Percentiles rank a stretch among this genome's conserved stretches.
These are phyloP conservation scores for Tetragonula carbonaria DNA, from an alignment of 2,888 invertebrate genomes.

Conservation along the genomic window DNA sequence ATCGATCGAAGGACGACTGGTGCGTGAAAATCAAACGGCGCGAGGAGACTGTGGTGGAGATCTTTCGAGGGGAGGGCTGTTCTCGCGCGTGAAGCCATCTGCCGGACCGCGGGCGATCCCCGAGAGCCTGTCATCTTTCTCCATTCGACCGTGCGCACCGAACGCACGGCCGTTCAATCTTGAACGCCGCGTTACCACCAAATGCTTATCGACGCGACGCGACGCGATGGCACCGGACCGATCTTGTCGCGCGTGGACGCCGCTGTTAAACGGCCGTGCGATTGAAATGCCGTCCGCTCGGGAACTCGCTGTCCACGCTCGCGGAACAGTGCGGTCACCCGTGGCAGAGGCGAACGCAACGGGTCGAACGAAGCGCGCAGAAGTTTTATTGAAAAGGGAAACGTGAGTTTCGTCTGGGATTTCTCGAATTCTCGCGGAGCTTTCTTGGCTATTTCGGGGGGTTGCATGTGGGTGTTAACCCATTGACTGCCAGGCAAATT, in stretches of 20 bases:
- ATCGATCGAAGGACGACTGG: background rate
- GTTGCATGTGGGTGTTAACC: background rate
- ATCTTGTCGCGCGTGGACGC: constrained; percentile 9
- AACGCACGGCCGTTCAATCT: background rate
- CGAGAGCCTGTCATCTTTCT: constrained; percentile 48
- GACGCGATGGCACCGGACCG: constrained; percentile 13
- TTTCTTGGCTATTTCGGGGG: too few species aligned
- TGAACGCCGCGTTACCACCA: constrained; percentile 7
- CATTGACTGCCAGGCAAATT: too few species aligned
- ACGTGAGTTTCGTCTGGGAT: background rate
- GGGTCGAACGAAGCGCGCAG: background rate
- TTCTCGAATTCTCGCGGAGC: background rate
- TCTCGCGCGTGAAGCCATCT: constrained; percentile 31
- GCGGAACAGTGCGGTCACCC: constrained; percentile 9
- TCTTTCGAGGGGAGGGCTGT: constrained; percentile 16
- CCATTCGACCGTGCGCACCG: constrained; percentile 19
- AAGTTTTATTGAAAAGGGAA: background rate
- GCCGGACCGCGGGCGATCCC: constrained; percentile 33
- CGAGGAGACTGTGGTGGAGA: background rate
- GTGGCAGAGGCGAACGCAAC: background rate
- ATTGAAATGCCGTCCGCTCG: constrained; percentile 10
- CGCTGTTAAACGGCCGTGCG: background rate
- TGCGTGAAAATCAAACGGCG: constrained; percentile 38
- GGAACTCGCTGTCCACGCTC: background rate
- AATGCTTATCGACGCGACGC: constrained; percentile 19